Base-by-base conservation (phyloP, 2,888 invertebrate genomes). In the Heliconius cydno region DNA sequence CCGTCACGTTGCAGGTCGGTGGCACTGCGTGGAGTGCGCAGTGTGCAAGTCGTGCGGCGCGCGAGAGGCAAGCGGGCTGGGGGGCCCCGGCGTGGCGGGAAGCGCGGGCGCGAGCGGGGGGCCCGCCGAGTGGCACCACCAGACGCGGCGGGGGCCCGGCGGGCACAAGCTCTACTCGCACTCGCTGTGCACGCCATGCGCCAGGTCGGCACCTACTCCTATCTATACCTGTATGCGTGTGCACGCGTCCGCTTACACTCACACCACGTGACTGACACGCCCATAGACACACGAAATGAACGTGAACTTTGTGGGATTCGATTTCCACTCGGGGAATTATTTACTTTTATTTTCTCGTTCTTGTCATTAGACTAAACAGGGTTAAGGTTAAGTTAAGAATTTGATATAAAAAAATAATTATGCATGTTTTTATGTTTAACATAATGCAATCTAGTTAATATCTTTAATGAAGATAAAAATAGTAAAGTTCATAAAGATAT, bases 21-120 rank as follows among this genome's bases (percentile, higher is more conserved):
- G 98, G 98, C 98, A 98, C 89, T 99, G 99, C 91, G 96, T 96
- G 80, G 96, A 97, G 85, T 98, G 98, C 89, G 96, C 97, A 13
- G 92, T 97, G 78, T 98, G 96, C 87, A 95, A 96, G 88, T 96
- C 96, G 79, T 96, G 96, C 88, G 96, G 96, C 77, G 92, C 96
- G 78, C 96, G 95, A 1, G 91, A 92, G 65, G 95, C 96, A 2
- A 89, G 92, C 83, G 96, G 95, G 77, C 75, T 46, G 46, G 80
- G 77, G 77, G 80, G 74, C 73, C 41, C 77, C 72, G 80, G 57
- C 72, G 46, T 73, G 80, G 78, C 66, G 79, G 81, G 84, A 90
- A 90, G 84, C 92, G 94, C 81, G 92, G 93, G 46, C 70, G 41
- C 76, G 70, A 80, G 76, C 65, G 80, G 80, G 84, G 90, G 90